phyloP scores from a whole-genome alignment of 2,888 invertebrate genomes.

The Sesia bembeciformis region DNA sequence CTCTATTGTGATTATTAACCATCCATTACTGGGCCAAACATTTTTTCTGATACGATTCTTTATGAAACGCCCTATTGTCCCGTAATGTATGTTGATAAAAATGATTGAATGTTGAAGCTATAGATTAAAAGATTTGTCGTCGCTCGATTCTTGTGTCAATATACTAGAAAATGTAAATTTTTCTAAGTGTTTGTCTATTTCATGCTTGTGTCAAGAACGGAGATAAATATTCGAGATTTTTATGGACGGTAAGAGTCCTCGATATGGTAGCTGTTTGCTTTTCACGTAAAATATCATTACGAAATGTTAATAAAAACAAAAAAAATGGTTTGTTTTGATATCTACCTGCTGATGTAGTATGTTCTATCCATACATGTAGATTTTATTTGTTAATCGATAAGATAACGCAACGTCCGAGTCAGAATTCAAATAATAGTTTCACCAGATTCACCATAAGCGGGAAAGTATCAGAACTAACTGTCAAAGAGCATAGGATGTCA shows the following conservation, averaged over 20 bases:
- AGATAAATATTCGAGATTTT: conserved; percentile 29
- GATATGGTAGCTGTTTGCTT: conserved; percentile 18
- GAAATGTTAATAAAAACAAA: not conserved
- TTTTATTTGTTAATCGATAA: too few species aligned
- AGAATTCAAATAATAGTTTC: too few species aligned
- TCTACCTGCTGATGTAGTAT: too few species aligned
- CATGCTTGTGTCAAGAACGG: conserved; percentile 22
- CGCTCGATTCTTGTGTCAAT: conserved; percentile 41
- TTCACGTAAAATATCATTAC: conserved; percentile 7
- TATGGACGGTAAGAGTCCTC: conserved; percentile 23
- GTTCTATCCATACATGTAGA: too few species aligned
- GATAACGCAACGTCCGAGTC: too few species aligned
- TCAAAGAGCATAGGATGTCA: too few species aligned
- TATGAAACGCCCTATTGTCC: not conserved
- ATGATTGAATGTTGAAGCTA: conserved; percentile 6
- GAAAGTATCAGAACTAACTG: too few species aligned
- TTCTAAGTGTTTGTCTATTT: conserved; percentile 37
- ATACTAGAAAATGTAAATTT: conserved; percentile 41
- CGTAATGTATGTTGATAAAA: not conserved
- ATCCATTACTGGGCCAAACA: conserved; percentile 19
- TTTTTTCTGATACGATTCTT: not conserved
- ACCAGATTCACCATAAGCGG: too few species aligned
- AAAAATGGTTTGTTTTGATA: not conserved
- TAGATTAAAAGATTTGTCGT: conserved; percentile 1
- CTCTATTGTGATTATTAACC: conserved; percentile 25